These are phyloP conservation scores for Silvanus unidentatus DNA, from an alignment of 2,888 invertebrate species.

Conservation along the genomic window DNA sequence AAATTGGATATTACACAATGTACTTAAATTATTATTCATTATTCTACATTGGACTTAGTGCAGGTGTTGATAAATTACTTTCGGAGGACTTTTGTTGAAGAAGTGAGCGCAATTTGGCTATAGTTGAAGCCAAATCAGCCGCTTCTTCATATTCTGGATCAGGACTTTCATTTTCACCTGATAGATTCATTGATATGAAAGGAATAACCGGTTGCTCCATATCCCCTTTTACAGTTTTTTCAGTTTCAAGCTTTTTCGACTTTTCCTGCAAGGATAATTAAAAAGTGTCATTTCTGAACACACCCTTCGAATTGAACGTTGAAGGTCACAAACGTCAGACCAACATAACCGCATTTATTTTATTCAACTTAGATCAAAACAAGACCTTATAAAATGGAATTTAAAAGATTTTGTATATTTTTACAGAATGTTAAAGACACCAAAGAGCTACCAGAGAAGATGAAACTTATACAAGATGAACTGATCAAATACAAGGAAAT, in stretches of 20 bases:
- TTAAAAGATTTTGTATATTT: slow-evolving; percentile 53
- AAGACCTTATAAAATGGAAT: slow-evolving; percentile 42
- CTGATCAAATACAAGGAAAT: slow-evolving; percentile 44
- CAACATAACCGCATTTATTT: slow-evolving; percentile 1
- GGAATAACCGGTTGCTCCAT: slow-evolving; percentile 20
- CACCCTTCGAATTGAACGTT: too few species aligned
- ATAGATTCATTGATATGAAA: slow-evolving; percentile 28
- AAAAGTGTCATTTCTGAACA: slow-evolving; percentile 1
- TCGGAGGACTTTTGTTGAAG: slow-evolving; percentile 54
- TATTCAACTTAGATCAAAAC: not conserved
- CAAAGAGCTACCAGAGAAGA: slow-evolving; percentile 46
- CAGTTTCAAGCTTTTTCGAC: slow-evolving; percentile 13
- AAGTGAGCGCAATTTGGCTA: slow-evolving; percentile 61
- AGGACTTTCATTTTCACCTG: slow-evolving; percentile 36
- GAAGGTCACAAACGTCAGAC: not conserved
- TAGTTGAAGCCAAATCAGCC: slow-evolving; percentile 66
- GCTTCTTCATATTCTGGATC: slow-evolving; percentile 67
- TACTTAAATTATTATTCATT: not conserved
- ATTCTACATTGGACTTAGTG: slow-evolving; percentile 43
- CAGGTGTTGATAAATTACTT: slow-evolving; percentile 41
- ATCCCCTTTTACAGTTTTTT: slow-evolving; percentile 4
- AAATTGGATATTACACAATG: slow-evolving; percentile 5
- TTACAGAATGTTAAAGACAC: slow-evolving; percentile 56
- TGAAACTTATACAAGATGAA: slow-evolving; percentile 15
- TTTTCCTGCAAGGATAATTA: slow-evolving; percentile 19